Base-by-base conservation (phyloP, 2,888 invertebrate species). In the Tetrapedia diversipes region DNA sequence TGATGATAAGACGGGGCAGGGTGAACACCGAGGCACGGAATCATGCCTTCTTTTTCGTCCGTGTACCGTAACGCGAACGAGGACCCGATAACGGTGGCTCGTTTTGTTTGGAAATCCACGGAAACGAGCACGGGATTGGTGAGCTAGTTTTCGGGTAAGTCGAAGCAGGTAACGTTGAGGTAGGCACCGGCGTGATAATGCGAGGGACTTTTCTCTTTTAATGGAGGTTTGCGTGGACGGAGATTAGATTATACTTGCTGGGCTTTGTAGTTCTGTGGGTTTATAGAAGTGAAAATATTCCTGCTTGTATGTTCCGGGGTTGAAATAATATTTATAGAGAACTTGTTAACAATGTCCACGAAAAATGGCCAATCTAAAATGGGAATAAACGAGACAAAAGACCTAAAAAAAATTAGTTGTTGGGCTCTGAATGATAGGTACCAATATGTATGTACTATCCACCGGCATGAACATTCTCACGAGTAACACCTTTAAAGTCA, bases 1-100 rank as follows among this genome's bases (percentile, higher is more conserved):
- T 14, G 45, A 29, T 27, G 76, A 64, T 77, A 63, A 74, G 34
- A 14, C 27, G 27, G 6, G 11, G n/a, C 11, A 37, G n/a, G 14
- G 19, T 2, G 34, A 7, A 49, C 19, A 6, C 24, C 6, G 2
- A 34, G 24, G 24, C 27, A 22, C 24, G 24, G 2, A 11, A 41
- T 24, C 11, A 27, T 57, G n/a, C 14, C n/a, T n/a, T 61, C 1
- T 16, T n/a, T 22, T 32, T 14, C 37, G 27, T 27, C 11, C 10
- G 0, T 32, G 16, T 41, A 7, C n/a, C 29, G 53, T 34, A 39
- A 49, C 14, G 4, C 11, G 8, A n/a, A 11, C 6, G 8, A 10
- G 37, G 8, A 2, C 2, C 41, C n/a, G 57, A 57, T 43, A 63
- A n/a, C 43, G 16, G 32, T 34, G 34, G 16, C 14, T 45, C 22